A percentile compares a stretch with the other conserved stretches of the same genome.
Conservation (phyloP, 2,113 vertebrate genomes). For the Pedionomus torquatus region DNA sequence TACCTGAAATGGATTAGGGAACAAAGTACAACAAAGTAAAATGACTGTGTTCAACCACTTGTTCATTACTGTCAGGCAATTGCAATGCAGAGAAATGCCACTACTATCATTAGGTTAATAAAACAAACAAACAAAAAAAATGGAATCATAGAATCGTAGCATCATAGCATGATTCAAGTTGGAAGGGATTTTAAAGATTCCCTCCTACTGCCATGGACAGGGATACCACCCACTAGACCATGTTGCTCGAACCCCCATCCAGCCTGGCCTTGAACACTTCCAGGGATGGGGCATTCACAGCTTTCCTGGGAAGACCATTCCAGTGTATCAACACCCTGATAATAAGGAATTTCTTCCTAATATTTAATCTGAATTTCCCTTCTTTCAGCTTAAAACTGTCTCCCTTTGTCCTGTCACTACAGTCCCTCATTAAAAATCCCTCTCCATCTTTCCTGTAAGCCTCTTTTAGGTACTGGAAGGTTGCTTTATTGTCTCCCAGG, state of each 20-base stretch:
- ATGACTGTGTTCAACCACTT: background rate
- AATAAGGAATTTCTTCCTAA: background rate
- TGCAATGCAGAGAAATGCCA: background rate
- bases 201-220: background rate
- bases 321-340: background rate
- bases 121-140: background rate
- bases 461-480: background rate
- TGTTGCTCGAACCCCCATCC: background rate
- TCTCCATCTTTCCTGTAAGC: background rate
- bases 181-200: background rate
- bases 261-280: background rate
- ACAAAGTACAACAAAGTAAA: background rate
- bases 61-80: background rate
- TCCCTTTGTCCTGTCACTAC: background rate
- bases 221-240: background rate
- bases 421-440: background rate
- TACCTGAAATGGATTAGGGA: background rate
- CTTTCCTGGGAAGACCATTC: background rate
- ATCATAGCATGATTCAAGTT: background rate
- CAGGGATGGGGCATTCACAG: background rate
- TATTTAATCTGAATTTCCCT: background rate
- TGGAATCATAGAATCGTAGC: background rate
- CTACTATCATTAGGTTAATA: background rate
- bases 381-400: background rate
- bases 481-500: background rate